phyloP scores from a whole-genome alignment of 2,797 vertebrate genomes.

The Philypnodon macrostomus region DNA sequence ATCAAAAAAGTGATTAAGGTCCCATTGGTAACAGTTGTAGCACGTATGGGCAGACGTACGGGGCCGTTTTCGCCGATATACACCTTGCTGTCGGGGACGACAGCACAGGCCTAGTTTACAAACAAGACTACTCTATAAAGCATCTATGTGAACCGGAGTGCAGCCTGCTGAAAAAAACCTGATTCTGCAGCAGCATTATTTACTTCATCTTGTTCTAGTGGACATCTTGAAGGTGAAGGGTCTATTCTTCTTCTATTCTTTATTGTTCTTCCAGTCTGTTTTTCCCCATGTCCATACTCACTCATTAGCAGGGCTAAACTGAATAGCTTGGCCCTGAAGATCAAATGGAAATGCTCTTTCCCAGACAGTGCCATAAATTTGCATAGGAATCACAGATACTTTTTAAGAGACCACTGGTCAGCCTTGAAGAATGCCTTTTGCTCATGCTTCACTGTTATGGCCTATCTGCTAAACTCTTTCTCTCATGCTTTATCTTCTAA shows the following conservation, averaged over 20 bases:
- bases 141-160: too few relatives aligned
- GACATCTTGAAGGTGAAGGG: too few relatives aligned
- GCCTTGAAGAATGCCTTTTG: background rate
- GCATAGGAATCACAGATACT: background rate
- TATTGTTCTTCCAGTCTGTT: constrained; percentile 45
- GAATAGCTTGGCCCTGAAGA: constrained; percentile 30
- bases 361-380: background rate
- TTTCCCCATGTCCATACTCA: constrained; percentile 36
- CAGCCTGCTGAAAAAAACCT: too few relatives aligned
- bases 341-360: background rate
- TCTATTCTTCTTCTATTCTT: constrained; percentile 58
- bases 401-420: background rate
- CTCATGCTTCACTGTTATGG: background rate
- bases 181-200: too few relatives aligned
- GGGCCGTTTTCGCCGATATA: too few relatives aligned
- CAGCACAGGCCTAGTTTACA: too few relatives aligned
- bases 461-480: background rate
- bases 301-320: constrained; percentile 45
- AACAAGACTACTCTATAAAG: too few relatives aligned
- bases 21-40: too few relatives aligned
- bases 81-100: too few relatives aligned
- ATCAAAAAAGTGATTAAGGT: too few relatives aligned
- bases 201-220: too few relatives aligned
- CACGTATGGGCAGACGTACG: too few relatives aligned
- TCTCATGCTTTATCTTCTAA: constrained; percentile 11